These are phyloP conservation scores for Chloropsis hardwickii DNA, from an alignment of 2,113 vertebrate genomes.

Conservation along the genomic window DNA sequence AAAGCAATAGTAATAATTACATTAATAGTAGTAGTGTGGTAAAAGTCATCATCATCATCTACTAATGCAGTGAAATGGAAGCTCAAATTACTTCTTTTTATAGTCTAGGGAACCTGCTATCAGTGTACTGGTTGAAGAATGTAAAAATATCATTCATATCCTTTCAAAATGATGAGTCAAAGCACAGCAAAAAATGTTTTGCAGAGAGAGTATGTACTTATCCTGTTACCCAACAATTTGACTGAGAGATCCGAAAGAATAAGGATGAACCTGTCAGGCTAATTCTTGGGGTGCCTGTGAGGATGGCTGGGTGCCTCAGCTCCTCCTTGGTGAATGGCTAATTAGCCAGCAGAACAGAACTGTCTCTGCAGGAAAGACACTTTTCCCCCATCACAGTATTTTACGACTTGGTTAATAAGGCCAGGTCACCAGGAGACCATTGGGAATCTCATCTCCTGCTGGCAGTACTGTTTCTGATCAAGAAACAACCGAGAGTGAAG, in stretches of 20 bases:
- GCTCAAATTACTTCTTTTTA: background rate
- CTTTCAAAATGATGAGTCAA: background rate
- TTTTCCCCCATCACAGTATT: background rate
- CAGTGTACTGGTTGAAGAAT: background rate
- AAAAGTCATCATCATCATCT: background rate
- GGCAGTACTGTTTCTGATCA: background rate
- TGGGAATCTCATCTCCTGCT: background rate
- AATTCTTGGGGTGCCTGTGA: background rate
- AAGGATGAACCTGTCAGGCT: background rate
- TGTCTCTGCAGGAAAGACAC: background rate
- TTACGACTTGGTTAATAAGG: constrained; percentile 20
- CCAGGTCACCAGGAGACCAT: background rate
- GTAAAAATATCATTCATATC: background rate
- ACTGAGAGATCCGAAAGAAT: background rate
- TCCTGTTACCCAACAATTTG: background rate
- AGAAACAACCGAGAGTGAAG: background rate
- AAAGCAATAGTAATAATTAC: background rate
- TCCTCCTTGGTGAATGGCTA: background rate
- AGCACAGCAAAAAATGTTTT: background rate
- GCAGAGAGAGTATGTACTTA: background rate
- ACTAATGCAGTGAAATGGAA: background rate
- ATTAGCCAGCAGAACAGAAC: background rate
- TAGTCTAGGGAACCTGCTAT: background rate
- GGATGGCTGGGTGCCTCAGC: background rate
- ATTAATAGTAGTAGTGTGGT: background rate